Percentiles rank a stretch among this genome's conserved stretches.
Evolutionary conservation across 2,113 vertebrate genomes (phyloP).

Genomic region (Lutjanus erythropterus): DNA sequence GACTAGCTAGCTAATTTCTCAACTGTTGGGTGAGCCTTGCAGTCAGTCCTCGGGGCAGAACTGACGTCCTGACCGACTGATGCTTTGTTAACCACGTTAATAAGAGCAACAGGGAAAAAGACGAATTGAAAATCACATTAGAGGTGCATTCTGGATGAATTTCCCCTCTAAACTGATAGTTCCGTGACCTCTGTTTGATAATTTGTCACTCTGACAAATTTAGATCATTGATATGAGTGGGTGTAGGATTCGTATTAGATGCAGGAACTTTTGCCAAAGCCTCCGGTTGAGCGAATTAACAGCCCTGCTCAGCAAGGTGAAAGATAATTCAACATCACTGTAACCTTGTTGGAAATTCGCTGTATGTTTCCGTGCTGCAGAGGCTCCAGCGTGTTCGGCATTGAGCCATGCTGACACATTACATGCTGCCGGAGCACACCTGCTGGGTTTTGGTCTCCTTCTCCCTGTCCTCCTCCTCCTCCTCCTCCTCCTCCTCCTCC

Average conservation of each 20-base stretch:
- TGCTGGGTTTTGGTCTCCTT: slow-evolving; percentile 80
- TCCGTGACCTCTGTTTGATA: slow-evolving; percentile 29
- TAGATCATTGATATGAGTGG: slow-evolving; percentile 35
- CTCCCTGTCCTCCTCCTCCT: slow-evolving; percentile 31
- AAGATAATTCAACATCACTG: slow-evolving; percentile 57
- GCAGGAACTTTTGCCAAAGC: slow-evolving; percentile 41
- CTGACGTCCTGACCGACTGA: slow-evolving; percentile 1
- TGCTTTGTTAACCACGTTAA: slow-evolving; percentile 1
- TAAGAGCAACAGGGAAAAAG: slow-evolving; percentile 3
- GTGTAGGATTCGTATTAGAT: slow-evolving; percentile 47
- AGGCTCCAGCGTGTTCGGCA: slow-evolving; percentile 38
- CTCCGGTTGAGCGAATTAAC: slow-evolving; percentile 40
- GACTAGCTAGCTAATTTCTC: neutral
- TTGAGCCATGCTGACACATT: slow-evolving; percentile 58
- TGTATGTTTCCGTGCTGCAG: slow-evolving; percentile 33
- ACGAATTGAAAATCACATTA: slow-evolving; percentile 22
- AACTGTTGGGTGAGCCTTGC: neutral
- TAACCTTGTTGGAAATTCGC: slow-evolving; percentile 57
- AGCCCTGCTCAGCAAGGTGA: slow-evolving; percentile 46
- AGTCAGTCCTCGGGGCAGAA: neutral
- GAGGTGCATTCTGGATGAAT: neutral
- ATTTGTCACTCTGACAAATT: slow-evolving; percentile 45
- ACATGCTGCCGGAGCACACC: slow-evolving; percentile 75
- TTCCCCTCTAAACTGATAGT: slow-evolving; percentile 3
- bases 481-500: neutral